Evolutionary conservation across 2,797 vertebrate genomes (phyloP).

Genomic region (Tokudaia muenninki): DNA sequence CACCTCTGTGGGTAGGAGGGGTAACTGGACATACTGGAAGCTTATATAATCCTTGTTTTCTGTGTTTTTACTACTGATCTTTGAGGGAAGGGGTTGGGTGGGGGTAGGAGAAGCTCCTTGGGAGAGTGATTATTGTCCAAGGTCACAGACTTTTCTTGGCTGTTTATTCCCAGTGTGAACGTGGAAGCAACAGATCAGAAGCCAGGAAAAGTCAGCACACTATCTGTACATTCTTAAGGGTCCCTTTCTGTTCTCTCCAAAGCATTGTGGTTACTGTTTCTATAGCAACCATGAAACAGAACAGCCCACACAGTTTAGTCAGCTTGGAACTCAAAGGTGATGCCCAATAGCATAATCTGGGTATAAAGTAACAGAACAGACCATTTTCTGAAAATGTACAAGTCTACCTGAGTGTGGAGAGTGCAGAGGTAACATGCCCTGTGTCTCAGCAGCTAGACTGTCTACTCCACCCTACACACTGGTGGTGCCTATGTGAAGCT

Average conservation of each 20-base stretch:
- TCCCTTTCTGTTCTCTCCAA: slow-evolving; percentile 28
- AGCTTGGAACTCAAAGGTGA: not conserved
- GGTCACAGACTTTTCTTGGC: not conserved
- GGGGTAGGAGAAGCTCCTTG: not conserved
- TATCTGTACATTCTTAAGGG: slow-evolving; percentile 11
- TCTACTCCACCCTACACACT: not conserved
- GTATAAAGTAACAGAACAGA: not conserved
- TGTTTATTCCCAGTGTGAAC: slow-evolving; percentile 48
- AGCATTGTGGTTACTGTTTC: slow-evolving; percentile 39
- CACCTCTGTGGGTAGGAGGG: not conserved
- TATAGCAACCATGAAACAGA: slow-evolving; percentile 58
- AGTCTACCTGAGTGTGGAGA: not conserved
- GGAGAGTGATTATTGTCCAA: not conserved
- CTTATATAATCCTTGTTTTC: not conserved
- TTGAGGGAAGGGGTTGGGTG: not conserved
- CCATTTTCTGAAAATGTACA: slow-evolving; percentile 35
- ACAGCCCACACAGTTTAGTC: not conserved
- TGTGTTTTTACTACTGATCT: slow-evolving; percentile 22
- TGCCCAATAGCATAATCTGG: not conserved
- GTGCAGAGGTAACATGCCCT: not conserved
- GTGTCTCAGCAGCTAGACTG: not conserved
- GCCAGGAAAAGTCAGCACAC: slow-evolving; percentile 40
- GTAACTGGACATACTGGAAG: slow-evolving; percentile 47
- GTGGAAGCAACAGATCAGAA: slow-evolving; percentile 34
- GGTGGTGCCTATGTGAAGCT: not conserved